These are phyloP conservation scores for Eonycteris spelaea DNA, from an alignment of 2,113 vertebrate genomes.

Conservation along the genomic window DNA sequence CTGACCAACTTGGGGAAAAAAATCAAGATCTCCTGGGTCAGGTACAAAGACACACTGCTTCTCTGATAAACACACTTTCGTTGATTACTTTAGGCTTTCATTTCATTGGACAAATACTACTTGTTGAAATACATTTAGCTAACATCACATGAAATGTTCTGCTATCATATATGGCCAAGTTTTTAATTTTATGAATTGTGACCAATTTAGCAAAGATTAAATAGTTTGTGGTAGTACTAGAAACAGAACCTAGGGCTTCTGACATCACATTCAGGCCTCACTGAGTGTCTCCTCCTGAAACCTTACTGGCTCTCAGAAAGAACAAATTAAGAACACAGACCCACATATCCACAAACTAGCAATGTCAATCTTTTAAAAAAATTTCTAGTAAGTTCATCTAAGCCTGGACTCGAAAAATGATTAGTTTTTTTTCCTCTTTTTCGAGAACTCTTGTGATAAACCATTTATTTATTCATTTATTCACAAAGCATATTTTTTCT, in stretches of 20 bases:
- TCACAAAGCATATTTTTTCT: slow-evolving; percentile 43
- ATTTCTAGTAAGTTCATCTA: neutral
- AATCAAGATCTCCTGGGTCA: neutral
- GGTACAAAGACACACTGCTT: neutral
- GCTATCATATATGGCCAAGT: neutral
- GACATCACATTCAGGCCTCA: neutral
- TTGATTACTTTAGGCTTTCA: neutral
- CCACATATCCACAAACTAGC: neutral
- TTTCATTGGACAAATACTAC: neutral
- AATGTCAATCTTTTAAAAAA: neutral
- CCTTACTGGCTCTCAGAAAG: neutral
- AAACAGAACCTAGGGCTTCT: neutral
- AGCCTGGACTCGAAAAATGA: neutral
- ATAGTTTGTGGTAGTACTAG: neutral
- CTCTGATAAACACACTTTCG: neutral
- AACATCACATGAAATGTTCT: neutral
- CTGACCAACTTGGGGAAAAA: neutral
- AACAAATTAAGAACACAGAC: neutral
- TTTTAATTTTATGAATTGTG: neutral
- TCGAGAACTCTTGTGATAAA: neutral
- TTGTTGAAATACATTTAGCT: neutral
- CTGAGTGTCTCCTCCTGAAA: neutral
- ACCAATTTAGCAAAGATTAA: neutral
- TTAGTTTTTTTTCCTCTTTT: neutral
- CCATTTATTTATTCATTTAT: slow-evolving; percentile 13